Conservation (phyloP, 2,888 invertebrate genomes). For the Hirtodrosophila duncani region DNA sequence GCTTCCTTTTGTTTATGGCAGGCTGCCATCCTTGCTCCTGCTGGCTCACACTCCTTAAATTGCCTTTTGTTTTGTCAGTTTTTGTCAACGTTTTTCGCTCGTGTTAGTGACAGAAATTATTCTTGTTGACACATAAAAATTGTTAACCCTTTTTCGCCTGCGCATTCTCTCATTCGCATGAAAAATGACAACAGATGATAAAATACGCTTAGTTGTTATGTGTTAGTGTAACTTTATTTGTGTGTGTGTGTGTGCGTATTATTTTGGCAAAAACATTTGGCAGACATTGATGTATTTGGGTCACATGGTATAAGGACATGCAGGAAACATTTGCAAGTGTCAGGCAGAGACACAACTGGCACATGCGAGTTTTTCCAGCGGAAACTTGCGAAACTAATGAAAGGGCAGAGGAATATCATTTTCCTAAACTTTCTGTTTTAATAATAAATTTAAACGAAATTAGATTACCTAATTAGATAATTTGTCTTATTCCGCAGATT, state of each 20-base stretch:
- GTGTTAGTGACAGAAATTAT: slow-evolving; percentile 63
- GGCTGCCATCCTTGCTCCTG: not conserved
- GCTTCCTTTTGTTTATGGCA: slow-evolving; percentile 44
- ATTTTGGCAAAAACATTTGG: slow-evolving; percentile 33
- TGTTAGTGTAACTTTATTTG: slow-evolving; percentile 3
- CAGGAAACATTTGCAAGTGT: too few species aligned
- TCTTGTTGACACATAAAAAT: slow-evolving; percentile 69
- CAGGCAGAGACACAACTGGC: too few species aligned
- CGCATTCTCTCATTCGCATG: slow-evolving; percentile 24
- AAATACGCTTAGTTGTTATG: slow-evolving; percentile 39
- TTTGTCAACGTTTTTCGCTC: slow-evolving; percentile 37
- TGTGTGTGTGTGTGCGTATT: slow-evolving; percentile 5
- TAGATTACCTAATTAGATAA: too few species aligned
- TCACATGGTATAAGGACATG: slow-evolving; percentile 31
- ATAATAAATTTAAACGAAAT: too few species aligned
- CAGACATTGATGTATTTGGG: slow-evolving; percentile 61
- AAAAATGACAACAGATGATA: slow-evolving; percentile 63
- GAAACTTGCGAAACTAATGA: too few species aligned
- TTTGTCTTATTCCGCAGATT: too few species aligned
- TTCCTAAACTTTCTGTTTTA: too few species aligned
- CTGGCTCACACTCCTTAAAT: slow-evolving; percentile 33
- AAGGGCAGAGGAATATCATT: not conserved
- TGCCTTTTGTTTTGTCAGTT: slow-evolving; percentile 45
- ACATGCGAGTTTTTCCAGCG: too few species aligned
- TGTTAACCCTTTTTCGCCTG: slow-evolving; percentile 63